Base-by-base conservation (phyloP, 2,888 invertebrate species). In the Subacronicta megacephala region DNA sequence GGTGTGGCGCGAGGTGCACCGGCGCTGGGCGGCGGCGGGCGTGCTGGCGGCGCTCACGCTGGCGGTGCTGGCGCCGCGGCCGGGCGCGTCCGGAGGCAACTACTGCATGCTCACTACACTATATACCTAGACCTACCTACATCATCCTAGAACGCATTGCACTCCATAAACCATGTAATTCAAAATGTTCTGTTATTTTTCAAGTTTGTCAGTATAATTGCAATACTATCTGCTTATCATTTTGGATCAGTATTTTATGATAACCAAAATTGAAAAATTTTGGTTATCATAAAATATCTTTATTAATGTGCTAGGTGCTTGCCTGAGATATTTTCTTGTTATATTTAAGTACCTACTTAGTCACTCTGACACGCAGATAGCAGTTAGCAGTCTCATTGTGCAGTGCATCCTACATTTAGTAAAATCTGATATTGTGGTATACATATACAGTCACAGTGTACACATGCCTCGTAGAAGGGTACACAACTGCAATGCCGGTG, bases 41-140 rank as follows among this genome's bases (percentile, higher is more conserved):
- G 91, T 92, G 12, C 77, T 92, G 12, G 53, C 60, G 0, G 82
- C 85, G 0, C 82, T 90, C 43, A 72, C 83, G 37, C 62, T 85
- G 33, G 92, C 92, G 0, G 91, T 90, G 51, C 58, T 92, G 46
- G 76, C 84, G 53, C 91, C 92, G 40, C 78, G 72, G 7, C 62
- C 87, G 42, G 93, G 93, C 62, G 90, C 90, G 60, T 82, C 85
- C 49, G 91, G 91, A 93, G 93, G 92, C 92, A 93, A 92, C 84
- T 84, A 88, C 82, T 82, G 90, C 87, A 89, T 88, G 89, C 75
- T 85, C 82, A 78, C 75, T 80, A 74, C 52, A 71, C n/a, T n/a
- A n/a, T n/a, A n/a, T n/a, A n/a, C n/a, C n/a, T n/a, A n/a, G n/a
- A n/a, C n/a, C n/a, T n/a, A n/a, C n/a, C n/a, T 89, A 89, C 82